Evolutionary conservation across 2,888 invertebrate genomes (phyloP).

Genomic region (Smittia sp.): DNA sequence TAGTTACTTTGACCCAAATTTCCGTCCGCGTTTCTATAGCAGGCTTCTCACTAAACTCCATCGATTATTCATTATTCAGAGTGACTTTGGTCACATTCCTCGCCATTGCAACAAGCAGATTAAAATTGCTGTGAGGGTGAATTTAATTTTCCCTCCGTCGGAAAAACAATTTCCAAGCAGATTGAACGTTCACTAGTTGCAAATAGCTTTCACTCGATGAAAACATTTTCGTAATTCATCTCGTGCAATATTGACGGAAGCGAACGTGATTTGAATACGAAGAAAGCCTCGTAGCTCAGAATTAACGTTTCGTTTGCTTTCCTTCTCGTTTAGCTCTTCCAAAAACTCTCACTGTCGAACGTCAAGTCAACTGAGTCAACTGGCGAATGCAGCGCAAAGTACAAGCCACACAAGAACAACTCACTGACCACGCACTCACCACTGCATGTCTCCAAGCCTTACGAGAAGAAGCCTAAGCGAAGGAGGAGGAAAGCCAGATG

Average conservation of each 20-base stretch:
- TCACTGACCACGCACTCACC: neutral
- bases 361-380: neutral
- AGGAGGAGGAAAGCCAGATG: neutral
- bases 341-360: slow-evolving; percentile 24
- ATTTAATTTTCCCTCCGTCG: too few relatives aligned
- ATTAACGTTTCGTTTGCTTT: neutral
- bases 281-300: too few relatives aligned
- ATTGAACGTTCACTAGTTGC: neutral
- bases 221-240: neutral
- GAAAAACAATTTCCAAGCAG: neutral
- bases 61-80: too few relatives aligned
- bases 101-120: too few relatives aligned
- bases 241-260: neutral
- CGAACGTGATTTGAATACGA: too few relatives aligned
- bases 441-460: neutral
- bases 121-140: too few relatives aligned
- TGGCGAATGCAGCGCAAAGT: slow-evolving; percentile 23
- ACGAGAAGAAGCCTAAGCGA: neutral
- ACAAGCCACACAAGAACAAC: slow-evolving; percentile 28
- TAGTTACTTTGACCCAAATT: too few relatives aligned
- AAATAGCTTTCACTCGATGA: neutral
- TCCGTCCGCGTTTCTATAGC: too few relatives aligned
- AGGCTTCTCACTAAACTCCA: too few relatives aligned
- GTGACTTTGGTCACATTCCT: too few relatives aligned
- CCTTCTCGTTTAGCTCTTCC: slow-evolving; percentile 23